These are phyloP conservation scores for Paramormyrops kingsleyae DNA, from an alignment of 2,113 vertebrate genomes.

Conservation along the genomic window DNA sequence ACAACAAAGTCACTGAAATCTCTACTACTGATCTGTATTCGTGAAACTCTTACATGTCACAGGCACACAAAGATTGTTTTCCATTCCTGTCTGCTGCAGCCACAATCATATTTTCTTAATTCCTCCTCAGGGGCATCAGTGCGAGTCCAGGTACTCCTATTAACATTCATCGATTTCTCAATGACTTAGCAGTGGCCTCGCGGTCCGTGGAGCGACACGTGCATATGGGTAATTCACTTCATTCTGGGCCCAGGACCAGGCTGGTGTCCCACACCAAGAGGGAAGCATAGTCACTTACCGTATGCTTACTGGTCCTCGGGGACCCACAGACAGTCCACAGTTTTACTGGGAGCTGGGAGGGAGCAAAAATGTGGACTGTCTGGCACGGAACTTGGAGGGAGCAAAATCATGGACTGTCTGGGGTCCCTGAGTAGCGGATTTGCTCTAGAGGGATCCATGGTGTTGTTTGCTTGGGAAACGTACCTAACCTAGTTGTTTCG, in stretches of 20 bases:
- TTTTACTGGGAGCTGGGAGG: not conserved
- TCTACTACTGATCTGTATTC: not conserved
- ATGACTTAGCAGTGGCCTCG: not conserved
- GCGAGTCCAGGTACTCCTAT: not conserved
- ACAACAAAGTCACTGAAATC: slow-evolving; percentile 7
- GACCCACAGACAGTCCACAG: not conserved
- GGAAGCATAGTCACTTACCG: not conserved
- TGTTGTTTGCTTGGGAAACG: not conserved
- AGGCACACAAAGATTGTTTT: not conserved
- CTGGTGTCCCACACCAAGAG: not conserved
- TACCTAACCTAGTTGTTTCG: not conserved
- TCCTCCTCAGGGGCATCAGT: not conserved
- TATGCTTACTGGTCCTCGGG: not conserved
- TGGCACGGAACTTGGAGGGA: not conserved
- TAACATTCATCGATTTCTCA: not conserved
- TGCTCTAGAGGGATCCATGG: not conserved
- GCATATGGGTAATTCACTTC: not conserved
- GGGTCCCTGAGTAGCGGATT: not conserved
- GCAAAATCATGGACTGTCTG: not conserved
- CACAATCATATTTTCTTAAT: not conserved
- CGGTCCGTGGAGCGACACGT: not conserved
- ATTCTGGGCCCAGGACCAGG: not conserved
- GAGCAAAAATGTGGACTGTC: not conserved
- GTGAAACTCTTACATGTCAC: not conserved
- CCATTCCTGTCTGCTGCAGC: not conserved